phyloP scores from a whole-genome alignment of 2,797 vertebrate species.

The Furcifer pardalis region DNA sequence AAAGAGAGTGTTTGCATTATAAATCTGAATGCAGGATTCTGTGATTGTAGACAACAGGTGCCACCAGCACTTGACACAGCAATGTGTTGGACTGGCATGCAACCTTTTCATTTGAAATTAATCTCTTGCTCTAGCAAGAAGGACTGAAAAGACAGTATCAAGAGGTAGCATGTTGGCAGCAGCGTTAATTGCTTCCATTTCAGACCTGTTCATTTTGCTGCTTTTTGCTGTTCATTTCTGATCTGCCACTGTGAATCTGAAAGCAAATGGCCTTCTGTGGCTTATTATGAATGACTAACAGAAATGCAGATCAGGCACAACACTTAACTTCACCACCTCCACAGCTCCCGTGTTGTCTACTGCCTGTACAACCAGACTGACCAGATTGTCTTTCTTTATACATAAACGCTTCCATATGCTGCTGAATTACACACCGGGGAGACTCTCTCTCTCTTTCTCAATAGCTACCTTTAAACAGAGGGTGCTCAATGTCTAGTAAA shows the following conservation, averaged over 20 bases:
- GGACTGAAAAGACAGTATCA: not conserved
- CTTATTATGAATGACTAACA: not conserved
- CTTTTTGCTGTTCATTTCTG: not conserved
- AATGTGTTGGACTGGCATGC: not conserved
- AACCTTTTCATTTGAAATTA: slow-evolving; percentile 12
- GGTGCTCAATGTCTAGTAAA: not conserved
- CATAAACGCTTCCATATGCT: slow-evolving; percentile 2
- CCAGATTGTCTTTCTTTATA: not conserved
- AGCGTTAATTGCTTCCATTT: not conserved
- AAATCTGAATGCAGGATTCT: slow-evolving; percentile 19
- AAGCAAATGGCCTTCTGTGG: not conserved
- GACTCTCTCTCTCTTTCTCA: not conserved
- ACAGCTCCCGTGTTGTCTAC: not conserved
- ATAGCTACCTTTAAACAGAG: not conserved
- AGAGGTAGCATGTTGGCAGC: not conserved
- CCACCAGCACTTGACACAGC: slow-evolving; percentile 15
- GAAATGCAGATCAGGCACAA: not conserved
- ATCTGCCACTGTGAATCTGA: slow-evolving; percentile 19
- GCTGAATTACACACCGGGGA: not conserved
- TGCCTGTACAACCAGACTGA: not conserved
- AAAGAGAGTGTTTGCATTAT: slow-evolving; percentile 18
- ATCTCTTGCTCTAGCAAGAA: not conserved
- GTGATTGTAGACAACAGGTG: not conserved
- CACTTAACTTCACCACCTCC: not conserved
- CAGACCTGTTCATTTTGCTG: fast-evolving